Evolutionary conservation across 2,113 vertebrate genomes (phyloP).

Genomic region (Muntiacus reevesi): DNA sequence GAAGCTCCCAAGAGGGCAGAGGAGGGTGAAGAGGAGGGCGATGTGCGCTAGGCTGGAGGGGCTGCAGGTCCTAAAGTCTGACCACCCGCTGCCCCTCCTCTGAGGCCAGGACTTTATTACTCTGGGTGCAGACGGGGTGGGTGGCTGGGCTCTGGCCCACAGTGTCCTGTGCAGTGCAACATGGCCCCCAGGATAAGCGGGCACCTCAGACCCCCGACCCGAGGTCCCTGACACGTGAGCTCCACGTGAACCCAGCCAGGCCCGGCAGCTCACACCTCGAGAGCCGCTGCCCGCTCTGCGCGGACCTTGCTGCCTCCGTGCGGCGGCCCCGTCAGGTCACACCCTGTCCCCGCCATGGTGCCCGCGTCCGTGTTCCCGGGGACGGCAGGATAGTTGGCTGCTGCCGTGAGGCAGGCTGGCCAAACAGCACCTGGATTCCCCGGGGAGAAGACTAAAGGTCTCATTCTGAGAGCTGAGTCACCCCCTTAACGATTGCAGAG

Average conservation of each 20-base stretch:
- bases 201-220: neutral
- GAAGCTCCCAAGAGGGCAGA: neutral
- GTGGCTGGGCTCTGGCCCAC: fast-evolving
- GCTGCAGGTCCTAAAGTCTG: neutral
- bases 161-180: fast-evolving
- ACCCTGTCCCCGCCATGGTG: fast-evolving
- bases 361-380: fast-evolving
- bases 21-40: neutral
- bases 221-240: neutral
- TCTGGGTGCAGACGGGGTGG: fast-evolving
- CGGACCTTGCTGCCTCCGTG: neutral
- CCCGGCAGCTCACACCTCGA: neutral
- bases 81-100: fast-evolving
- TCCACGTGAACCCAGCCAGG: neutral
- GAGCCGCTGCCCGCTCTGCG: neutral
- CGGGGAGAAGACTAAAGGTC: fast-evolving
- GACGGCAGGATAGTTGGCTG: fast-evolving
- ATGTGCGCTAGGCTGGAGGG: neutral
- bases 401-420: neutral
- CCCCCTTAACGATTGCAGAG: too few species aligned
- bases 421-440: neutral
- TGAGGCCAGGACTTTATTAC: neutral
- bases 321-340: fast-evolving
- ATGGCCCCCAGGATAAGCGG: fast-evolving
- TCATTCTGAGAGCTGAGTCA: fast-evolving